phyloP scores from a whole-genome alignment of 1,140 invertebrate species.

The Atta colombica region DNA sequence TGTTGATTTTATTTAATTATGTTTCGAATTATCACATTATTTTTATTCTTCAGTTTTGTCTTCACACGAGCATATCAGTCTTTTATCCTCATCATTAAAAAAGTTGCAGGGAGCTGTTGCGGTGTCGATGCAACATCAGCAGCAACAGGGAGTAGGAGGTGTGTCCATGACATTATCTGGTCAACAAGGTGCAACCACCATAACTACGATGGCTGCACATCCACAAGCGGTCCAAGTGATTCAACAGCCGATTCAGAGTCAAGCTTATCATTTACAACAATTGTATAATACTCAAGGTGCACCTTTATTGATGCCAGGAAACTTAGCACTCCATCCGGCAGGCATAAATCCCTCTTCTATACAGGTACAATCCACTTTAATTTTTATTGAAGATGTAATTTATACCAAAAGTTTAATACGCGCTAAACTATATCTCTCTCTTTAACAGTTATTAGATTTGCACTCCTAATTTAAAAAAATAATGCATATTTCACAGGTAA shows the following conservation, averaged over 20 bases:
- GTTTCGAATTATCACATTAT: conserved; percentile 41
- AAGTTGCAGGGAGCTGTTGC: conserved; percentile 83
- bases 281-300: conserved; percentile 92
- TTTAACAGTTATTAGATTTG: background rate
- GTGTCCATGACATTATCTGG: conserved; percentile 85
- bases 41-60: conserved; percentile 9
- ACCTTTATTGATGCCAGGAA: conserved; percentile 92
- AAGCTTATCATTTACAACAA: conserved; percentile 91
- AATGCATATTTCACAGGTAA: conserved; percentile 87
- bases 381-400: background rate
- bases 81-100: conserved; percentile 47
- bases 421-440: background rate
- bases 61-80: background rate
- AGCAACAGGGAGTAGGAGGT: conserved; percentile 86
- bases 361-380: conserved; percentile 86
- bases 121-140: conserved; percentile 87
- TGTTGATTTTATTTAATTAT: conserved; percentile 14
- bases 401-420: conserved; percentile 6
- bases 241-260: conserved; percentile 93
- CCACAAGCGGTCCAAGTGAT: conserved; percentile 91
- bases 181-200: conserved; percentile 84
- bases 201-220: conserved; percentile 85
- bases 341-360: conserved; percentile 93
- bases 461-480: background rate
- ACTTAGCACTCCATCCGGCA: conserved; percentile 91